These are phyloP conservation scores for Dryococelus australis DNA, from an alignment of 2,888 invertebrate species.

Conservation along the genomic window DNA sequence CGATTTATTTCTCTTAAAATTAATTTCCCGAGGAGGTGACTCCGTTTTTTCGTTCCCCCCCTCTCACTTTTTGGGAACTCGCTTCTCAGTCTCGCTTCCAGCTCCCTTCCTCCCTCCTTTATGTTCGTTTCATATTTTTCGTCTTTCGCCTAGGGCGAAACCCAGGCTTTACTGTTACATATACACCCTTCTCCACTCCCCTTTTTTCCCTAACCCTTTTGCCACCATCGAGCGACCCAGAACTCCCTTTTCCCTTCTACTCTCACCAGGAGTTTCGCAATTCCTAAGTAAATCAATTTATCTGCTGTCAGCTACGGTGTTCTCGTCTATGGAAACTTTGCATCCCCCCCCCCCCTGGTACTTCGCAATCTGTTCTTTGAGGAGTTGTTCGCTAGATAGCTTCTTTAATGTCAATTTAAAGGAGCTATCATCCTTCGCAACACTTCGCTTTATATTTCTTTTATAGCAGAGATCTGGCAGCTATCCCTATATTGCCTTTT, in stretches of 20 bases:
- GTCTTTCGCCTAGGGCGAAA: too few species aligned
- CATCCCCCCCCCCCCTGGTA: neutral
- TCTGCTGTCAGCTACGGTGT: constrained; percentile 2
- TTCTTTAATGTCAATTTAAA: constrained; percentile 9
- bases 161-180: neutral
- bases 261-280: neutral
- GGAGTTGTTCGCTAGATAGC: neutral
- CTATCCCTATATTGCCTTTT: neutral
- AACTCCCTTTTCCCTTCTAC: neutral
- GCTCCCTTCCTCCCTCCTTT: neutral
- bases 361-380: neutral
- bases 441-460: neutral
- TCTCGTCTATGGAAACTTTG: neutral
- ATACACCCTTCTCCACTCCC: neutral
- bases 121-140: neutral
- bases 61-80: neutral
- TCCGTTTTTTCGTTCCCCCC: neutral
- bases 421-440: neutral
- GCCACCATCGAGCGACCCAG: neutral
- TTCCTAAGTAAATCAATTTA: constrained; percentile 9
- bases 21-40: neutral
- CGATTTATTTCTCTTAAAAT: neutral
- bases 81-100: neutral
- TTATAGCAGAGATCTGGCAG: neutral
- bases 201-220: neutral